Evolutionary conservation across 2,888 invertebrate species (phyloP).

Genomic region (Callimorpha dominula): DNA sequence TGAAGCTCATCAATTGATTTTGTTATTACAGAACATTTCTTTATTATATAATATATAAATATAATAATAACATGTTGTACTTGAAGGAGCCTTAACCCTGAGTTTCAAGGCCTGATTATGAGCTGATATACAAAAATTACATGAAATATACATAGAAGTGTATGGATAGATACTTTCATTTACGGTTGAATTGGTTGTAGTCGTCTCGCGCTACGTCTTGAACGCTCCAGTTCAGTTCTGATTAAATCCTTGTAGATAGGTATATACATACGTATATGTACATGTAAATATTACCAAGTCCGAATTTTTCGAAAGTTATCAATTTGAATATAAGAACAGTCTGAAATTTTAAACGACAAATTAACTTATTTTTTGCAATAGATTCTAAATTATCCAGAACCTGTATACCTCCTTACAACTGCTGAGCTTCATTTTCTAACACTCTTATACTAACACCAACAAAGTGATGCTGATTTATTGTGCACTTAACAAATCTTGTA

Average conservation of each 20-base stretch:
- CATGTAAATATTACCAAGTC: background rate
- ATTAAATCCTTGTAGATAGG: background rate
- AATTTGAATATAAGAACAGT: no score
- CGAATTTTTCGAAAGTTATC: no score
- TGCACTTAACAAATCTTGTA: background rate
- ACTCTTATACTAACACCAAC: no score
- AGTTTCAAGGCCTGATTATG: background rate
- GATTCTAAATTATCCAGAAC: no score
- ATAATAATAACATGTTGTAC: background rate
- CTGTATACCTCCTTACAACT: no score
- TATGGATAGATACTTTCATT: background rate
- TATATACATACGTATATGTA: background rate
- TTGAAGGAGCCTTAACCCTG: background rate
- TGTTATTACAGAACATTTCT: conserved; percentile 11
- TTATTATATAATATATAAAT: background rate
- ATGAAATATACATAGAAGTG: background rate
- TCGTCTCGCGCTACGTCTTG: background rate
- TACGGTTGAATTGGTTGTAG: background rate
- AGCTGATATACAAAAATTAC: background rate
- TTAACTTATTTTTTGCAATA: no score
- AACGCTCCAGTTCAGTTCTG: background rate
- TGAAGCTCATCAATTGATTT: conserved; percentile 17
- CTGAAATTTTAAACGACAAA: no score
- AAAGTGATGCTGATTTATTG: background rate
- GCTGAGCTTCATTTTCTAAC: no score